Evolutionary conservation across 1,140 invertebrate genomes (phyloP), one percentile per base, ranked within the genome.

Genomic region (Hylyphantes graminicola): DNA sequence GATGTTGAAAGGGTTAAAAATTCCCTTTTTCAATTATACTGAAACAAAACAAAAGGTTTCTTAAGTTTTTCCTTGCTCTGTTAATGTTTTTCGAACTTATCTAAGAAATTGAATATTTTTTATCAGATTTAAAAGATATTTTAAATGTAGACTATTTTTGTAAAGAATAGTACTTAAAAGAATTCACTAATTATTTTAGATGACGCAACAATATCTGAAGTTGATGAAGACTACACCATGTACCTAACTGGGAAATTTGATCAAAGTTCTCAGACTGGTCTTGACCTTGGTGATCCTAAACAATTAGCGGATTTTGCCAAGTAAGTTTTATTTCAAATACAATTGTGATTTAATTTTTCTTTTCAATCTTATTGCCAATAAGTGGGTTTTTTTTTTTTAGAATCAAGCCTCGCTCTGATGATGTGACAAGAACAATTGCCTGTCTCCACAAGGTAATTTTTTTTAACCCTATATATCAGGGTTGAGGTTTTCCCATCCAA

Each of bases 151-250:
- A 12, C 3, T n/a, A 59, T 59, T 59, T 59, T 59, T 59, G 11
- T 35, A 35, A 35, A 35, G 35, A 35, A 35, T 35, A 35, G 35
- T 35, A 35, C 35, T 35, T 35, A 35, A 35, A 35, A 35, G 35
- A 35, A 35, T 35, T 35, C 35, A 35, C 35, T 35, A 35, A 35
- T 67, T 78, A 19, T 85, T 73, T 53, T 70, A 73, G 86, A 87
- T 68, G 86, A 86, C 35, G 15, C 63, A 51, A 72, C 85, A 10
- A 77, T 64, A 12, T 94, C 95, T n/a, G 96, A 98, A 90, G 94
- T 95, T 74, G 96, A 97, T 91, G 94, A 95, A 68, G 96, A 97
- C 90, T 97, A 95, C 90, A 96, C 96, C 86, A 96, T 97, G 90
- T 97, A 97, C 88, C 97, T 97, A 92, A 95, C 94, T 7, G 95